Evolutionary conservation across 2,113 vertebrate genomes (phyloP).

Genomic region (Callionymus lyra): DNA sequence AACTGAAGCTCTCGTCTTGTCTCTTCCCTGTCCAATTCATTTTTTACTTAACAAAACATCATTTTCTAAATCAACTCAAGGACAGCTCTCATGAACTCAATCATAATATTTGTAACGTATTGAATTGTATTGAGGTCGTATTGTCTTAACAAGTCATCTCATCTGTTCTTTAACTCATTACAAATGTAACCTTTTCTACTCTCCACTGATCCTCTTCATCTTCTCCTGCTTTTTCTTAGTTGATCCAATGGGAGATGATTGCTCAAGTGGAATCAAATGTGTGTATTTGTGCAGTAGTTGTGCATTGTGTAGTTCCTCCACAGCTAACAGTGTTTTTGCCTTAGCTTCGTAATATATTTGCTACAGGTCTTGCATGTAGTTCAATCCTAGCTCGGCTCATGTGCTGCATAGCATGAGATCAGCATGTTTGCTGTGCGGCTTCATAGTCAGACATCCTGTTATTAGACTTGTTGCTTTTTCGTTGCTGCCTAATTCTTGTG

Average conservation of each 20-base stretch:
- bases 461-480: constrained; percentile 13
- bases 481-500: constrained; percentile 30
- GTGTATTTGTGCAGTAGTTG: constrained; percentile 78
- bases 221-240: constrained; percentile 86
- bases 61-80: no score
- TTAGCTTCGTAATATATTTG: constrained; percentile 26
- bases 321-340: constrained; percentile 53
- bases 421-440: constrained; percentile 45
- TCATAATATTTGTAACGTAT: no score
- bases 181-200: constrained; percentile 41
- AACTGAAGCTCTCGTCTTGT: constrained; percentile 14
- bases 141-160: constrained; percentile 2
- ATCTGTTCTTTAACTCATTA: constrained; percentile 23
- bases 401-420: constrained; percentile 33
- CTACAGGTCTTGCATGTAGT: constrained; percentile 77
- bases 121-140: no score
- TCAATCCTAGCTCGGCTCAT: constrained; percentile 20
- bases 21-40: constrained; percentile 6
- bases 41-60: no score
- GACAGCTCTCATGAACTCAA: no score
- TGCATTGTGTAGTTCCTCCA: constrained; percentile 52
- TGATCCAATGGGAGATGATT: constrained; percentile 92
- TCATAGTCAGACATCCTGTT: constrained; percentile 15
- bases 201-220: constrained; percentile 77
- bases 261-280: constrained; percentile 96